Conservation (phyloP, 2,113 vertebrate species). For the Lophius piscatorius region DNA sequence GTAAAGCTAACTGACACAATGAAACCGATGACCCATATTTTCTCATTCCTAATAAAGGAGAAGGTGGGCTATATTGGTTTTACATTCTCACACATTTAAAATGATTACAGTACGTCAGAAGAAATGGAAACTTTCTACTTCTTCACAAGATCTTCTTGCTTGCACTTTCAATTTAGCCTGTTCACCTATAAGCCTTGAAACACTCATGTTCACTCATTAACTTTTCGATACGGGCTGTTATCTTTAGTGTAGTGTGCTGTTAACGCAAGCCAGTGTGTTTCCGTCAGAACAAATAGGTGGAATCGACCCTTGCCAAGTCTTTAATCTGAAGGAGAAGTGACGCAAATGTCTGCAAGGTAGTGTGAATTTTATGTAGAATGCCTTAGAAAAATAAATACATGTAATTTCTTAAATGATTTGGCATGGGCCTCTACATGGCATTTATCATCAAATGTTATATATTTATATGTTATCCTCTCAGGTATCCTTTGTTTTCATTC, state of each 20-base stretch:
- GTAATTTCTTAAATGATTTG: too few species aligned
- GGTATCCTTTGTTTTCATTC: too few species aligned
- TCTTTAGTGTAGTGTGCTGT: constrained; percentile 1
- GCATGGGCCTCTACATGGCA: too few species aligned
- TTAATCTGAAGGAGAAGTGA: background rate
- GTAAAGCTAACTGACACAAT: constrained; percentile 4
- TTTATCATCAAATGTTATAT: too few species aligned
- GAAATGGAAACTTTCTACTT: background rate
- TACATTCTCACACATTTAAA: constrained; percentile 15
- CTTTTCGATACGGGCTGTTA: constrained; percentile 5
- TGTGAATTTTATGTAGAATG: too few species aligned
- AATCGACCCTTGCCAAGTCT: background rate
- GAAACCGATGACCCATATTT: constrained; percentile 8
- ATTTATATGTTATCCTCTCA: too few species aligned
- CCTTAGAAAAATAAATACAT: too few species aligned
- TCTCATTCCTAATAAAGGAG: constrained; percentile 5
- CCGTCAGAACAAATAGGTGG: constrained; percentile 15
- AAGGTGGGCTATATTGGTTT: background rate
- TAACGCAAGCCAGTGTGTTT: constrained; percentile 21
- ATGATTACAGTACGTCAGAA: too few species aligned
- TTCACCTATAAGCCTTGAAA: constrained; percentile 25
- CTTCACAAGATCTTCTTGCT: background rate
- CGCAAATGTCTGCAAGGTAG: background rate
- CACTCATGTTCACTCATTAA: constrained; percentile 59
- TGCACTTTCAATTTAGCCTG: background rate